These are phyloP conservation scores for Conops quadrifasciatus DNA, from an alignment of 2,888 invertebrate genomes.

Conservation along the genomic window DNA sequence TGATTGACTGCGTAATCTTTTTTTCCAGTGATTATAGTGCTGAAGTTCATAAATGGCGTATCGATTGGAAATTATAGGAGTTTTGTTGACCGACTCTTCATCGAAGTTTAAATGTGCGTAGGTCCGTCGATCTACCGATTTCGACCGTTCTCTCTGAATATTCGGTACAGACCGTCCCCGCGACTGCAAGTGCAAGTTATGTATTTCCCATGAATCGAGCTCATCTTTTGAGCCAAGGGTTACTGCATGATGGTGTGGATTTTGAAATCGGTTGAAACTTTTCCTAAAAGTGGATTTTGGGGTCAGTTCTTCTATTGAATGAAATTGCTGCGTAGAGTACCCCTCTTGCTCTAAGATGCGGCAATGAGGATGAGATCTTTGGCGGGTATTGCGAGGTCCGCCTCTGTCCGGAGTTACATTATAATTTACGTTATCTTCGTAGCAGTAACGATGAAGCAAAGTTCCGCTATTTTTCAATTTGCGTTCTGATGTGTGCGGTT, in stretches of 20 bases:
- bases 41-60: constrained; percentile 71
- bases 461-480: constrained; percentile 43
- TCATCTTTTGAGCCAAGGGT: constrained; percentile 31
- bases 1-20: constrained; percentile 57
- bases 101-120: constrained; percentile 56
- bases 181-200: constrained; percentile 35
- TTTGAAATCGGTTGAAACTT: constrained; percentile 56
- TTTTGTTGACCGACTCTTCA: constrained; percentile 65
- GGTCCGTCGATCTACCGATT: constrained; percentile 61
- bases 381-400: constrained; percentile 58
- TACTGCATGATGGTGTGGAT: constrained; percentile 44
- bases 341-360: constrained; percentile 67
- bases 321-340: constrained; percentile 59
- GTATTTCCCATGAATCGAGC: constrained; percentile 40
- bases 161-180: constrained; percentile 53
- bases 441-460: constrained; percentile 45
- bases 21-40: constrained; percentile 40
- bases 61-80: constrained; percentile 75
- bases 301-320: constrained; percentile 55
- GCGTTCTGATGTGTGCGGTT: constrained; percentile 38
- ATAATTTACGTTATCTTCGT: constrained; percentile 45
- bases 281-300: constrained; percentile 59
- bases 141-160: constrained; percentile 50
- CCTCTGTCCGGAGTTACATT: constrained; percentile 54
- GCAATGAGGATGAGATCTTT: constrained; percentile 50